Evolutionary conservation across 2,797 vertebrate genomes (phyloP).

Genomic region (Oryzias sinensis): DNA sequence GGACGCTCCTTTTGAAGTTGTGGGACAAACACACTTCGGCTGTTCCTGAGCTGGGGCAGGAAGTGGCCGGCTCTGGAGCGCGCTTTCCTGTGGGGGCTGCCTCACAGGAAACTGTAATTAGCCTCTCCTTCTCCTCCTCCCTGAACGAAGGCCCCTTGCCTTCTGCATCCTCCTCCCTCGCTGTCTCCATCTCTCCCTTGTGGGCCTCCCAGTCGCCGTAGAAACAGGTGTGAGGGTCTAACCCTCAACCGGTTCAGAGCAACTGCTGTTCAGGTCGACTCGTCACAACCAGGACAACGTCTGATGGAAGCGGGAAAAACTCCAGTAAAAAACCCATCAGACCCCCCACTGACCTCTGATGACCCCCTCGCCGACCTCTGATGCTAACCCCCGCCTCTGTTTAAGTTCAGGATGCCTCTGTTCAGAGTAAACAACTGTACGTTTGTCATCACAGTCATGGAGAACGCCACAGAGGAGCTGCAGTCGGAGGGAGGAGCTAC

Average conservation of each 20-base stretch:
- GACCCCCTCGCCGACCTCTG: no score
- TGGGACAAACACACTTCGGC: not conserved
- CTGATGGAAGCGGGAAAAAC: no score
- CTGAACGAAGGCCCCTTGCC: conserved; percentile 20
- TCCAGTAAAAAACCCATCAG: no score
- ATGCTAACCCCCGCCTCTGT: no score
- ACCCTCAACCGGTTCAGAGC: conserved; percentile 28
- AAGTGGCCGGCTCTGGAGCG: conserved; percentile 68
- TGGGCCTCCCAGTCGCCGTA: not conserved
- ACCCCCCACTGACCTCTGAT: no score
- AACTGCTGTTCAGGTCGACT: conserved; percentile 11
- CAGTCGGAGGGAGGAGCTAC: conserved; percentile 44
- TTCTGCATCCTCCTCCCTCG: conserved; percentile 2
- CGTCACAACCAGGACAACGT: no score
- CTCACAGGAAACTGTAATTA: conserved; percentile 74
- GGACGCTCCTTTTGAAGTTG: no score
- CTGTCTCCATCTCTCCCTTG: conserved; percentile 6
- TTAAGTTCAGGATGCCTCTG: not conserved
- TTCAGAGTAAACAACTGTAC: not conserved
- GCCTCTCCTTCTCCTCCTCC: conserved; percentile 24
- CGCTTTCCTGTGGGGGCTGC: conserved; percentile 74
- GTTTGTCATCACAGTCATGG: conserved; percentile 62
- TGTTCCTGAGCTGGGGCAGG: conserved; percentile 54
- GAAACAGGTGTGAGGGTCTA: conserved; percentile 33
- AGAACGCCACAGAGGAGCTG: conserved; percentile 61